These are phyloP conservation scores for Amphimedon queenslandica DNA, from an alignment of 37 sponge, comb jelly and placozoan species.

Conservation along the genomic window DNA sequence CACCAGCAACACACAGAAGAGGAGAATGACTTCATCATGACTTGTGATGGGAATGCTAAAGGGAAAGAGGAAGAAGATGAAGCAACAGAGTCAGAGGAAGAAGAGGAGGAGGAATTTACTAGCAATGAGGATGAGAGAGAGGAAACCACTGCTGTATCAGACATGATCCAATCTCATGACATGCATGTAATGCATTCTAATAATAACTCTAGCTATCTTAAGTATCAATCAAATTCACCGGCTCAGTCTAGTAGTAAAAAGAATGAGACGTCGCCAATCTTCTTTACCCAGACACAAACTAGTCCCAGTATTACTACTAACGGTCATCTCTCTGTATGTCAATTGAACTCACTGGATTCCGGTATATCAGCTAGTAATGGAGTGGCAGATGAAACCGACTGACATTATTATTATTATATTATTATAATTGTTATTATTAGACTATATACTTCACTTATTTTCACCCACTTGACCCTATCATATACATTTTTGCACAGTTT, in stretches of 20 bases:
- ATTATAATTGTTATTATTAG: too few relatives aligned
- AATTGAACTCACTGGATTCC: background rate
- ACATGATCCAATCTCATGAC: background rate
- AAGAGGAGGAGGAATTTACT: constrained; percentile 1
- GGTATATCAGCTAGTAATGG: constrained; percentile 11
- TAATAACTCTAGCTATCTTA: too few relatives aligned
- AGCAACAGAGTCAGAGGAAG: constrained; percentile 2
- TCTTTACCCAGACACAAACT: background rate
- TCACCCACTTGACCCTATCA: too few relatives aligned
- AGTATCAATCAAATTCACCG: background rate
- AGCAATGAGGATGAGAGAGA: background rate
- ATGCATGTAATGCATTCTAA: background rate
- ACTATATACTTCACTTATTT: too few relatives aligned
- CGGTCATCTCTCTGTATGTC: background rate
- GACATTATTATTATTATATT: too few relatives aligned
- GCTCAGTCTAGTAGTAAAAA: background rate
- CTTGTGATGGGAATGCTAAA: background rate
- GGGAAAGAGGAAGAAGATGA: constrained; percentile 5
- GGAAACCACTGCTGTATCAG: background rate
- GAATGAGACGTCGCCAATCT: background rate
- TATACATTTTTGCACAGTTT: too few relatives aligned
- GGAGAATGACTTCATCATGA: background rate
- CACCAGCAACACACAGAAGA: background rate
- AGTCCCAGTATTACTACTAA: background rate
- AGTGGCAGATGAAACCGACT: background rate